A percentile compares a stretch with the other conserved stretches of the same genome.
Evolutionary conservation across 2,113 vertebrate species (phyloP).

Genomic region (Lepisosteus osseus): DNA sequence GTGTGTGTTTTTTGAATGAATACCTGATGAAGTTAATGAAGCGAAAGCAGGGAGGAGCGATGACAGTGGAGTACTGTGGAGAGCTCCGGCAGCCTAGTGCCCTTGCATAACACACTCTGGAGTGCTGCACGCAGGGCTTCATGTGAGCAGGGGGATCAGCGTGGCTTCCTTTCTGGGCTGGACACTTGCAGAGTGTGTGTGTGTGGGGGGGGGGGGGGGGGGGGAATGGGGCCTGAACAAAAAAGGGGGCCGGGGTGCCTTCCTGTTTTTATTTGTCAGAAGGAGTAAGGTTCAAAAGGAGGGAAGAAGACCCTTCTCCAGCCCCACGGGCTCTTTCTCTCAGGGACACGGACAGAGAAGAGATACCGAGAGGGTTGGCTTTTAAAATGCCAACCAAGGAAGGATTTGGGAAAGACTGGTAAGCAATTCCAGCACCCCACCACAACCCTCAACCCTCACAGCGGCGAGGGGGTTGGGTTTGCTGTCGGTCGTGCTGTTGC

Average conservation of each 20-base stretch:
- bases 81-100: slow-evolving; percentile 75
- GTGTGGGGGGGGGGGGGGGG: slow-evolving; percentile 27
- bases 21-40: slow-evolving; percentile 85
- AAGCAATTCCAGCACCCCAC: slow-evolving; percentile 50
- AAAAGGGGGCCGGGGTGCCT: slow-evolving; percentile 13
- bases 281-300: slow-evolving; percentile 49
- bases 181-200: slow-evolving; percentile 27
- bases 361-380: background rate
- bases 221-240: slow-evolving; percentile 29
- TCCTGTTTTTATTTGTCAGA: slow-evolving; percentile 28
- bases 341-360: background rate
- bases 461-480: no score
- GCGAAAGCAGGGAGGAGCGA: slow-evolving; percentile 61
- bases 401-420: slow-evolving; percentile 60
- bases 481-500: background rate
- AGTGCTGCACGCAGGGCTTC: slow-evolving; percentile 64
- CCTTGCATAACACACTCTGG: slow-evolving; percentile 74
- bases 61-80: slow-evolving; percentile 71
- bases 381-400: slow-evolving; percentile 48
- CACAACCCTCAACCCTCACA: slow-evolving; percentile 34
- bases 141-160: slow-evolving; percentile 51
- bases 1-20: slow-evolving; percentile 81
- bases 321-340: slow-evolving; percentile 28
- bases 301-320: slow-evolving; percentile 36
- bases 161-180: slow-evolving; percentile 52